Evolutionary conservation across 2,797 vertebrate species (phyloP).

Genomic region (Rhinophrynus dorsalis): DNA sequence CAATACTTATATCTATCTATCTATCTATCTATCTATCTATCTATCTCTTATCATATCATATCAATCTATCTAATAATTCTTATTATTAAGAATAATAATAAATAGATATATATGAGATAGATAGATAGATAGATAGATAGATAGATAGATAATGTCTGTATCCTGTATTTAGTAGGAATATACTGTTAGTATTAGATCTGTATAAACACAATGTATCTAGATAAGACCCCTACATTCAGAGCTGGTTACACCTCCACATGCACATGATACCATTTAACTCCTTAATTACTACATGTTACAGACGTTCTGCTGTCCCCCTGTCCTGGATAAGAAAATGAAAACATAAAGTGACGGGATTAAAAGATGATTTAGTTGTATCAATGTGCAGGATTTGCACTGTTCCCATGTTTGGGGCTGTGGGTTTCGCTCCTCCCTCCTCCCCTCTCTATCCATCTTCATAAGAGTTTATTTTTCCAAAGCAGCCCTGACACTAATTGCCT

Average conservation of each 20-base stretch:
- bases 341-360: conserved; percentile 34
- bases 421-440: conserved; percentile 22
- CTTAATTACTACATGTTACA: not conserved
- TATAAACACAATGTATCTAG: too few relatives aligned
- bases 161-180: too few relatives aligned
- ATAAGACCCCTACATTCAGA: too few relatives aligned
- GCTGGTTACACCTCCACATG: conserved; percentile 19
- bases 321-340: conserved; percentile 15
- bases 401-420: conserved; percentile 41
- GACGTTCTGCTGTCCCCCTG: not conserved
- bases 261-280: conserved; percentile 28
- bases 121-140: too few relatives aligned
- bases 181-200: too few relatives aligned
- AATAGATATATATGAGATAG: too few relatives aligned
- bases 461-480: conserved; percentile 55
- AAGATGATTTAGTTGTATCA: conserved; percentile 45
- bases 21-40: too few relatives aligned
- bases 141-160: too few relatives aligned
- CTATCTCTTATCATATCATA: too few relatives aligned
- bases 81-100: too few relatives aligned
- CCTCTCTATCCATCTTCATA: conserved; percentile 52
- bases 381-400: conserved; percentile 44
- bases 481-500: conserved; percentile 53
- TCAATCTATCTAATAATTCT: too few relatives aligned
- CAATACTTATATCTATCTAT: too few relatives aligned